These are phyloP conservation scores for Agriopis marginaria DNA, from an alignment of 2,888 invertebrate species.

Conservation along the genomic window DNA sequence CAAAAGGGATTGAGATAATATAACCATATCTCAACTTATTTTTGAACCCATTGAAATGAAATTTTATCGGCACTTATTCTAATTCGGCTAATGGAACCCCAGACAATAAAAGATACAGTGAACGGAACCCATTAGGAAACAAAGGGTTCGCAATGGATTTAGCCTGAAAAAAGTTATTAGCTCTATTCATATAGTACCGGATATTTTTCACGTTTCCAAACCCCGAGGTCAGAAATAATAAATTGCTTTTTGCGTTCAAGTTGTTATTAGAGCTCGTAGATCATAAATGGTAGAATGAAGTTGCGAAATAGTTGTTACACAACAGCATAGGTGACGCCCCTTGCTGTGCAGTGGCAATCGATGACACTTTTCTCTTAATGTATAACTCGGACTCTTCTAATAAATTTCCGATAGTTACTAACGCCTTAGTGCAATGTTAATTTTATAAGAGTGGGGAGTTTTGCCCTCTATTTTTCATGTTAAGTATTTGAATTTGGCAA, in stretches of 20 bases:
- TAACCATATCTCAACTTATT: constrained; percentile 28
- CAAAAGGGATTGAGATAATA: neutral
- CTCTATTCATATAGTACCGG: constrained; percentile 37
- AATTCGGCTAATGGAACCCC: constrained; percentile 43
- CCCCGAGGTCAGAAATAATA: constrained; percentile 39
- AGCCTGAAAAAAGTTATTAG: constrained; percentile 44
- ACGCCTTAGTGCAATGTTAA: neutral
- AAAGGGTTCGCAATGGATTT: constrained; percentile 47
- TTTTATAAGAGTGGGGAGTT: neutral
- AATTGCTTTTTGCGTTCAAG: constrained; percentile 40
- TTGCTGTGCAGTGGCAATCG: constrained; percentile 30
- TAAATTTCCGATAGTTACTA: constrained; percentile 25
- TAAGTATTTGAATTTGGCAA: neutral
- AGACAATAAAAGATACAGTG: constrained; percentile 45
- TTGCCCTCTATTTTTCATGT: neutral
- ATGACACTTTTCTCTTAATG: constrained; percentile 34
- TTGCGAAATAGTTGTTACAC: constrained; percentile 45
- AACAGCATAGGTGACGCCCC: constrained; percentile 25
- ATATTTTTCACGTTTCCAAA: constrained; percentile 40
- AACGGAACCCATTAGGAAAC: constrained; percentile 46
- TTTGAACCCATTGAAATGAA: constrained; percentile 37
- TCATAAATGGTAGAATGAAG: constrained; percentile 50
- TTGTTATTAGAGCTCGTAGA: constrained; percentile 47
- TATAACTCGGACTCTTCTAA: constrained; percentile 24
- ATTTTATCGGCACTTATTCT: constrained; percentile 40